Evolutionary conservation across 2,888 invertebrate genomes (phyloP).

Genomic region (Orchestes rusci): DNA sequence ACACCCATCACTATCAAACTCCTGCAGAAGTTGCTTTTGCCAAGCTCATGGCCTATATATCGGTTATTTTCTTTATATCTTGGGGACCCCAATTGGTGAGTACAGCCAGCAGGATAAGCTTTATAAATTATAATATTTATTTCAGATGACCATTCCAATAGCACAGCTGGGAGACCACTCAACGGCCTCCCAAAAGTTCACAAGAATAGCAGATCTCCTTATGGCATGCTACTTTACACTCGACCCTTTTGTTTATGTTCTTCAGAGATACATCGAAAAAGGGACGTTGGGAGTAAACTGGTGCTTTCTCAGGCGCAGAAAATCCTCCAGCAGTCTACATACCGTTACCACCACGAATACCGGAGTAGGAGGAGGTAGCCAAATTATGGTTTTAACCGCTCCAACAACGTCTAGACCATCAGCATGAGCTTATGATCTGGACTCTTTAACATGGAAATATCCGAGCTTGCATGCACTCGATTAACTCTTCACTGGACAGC

Average conservation of each 20-base stretch:
- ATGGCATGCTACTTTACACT: slow-evolving; percentile 76
- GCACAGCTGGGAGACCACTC: slow-evolving; percentile 45
- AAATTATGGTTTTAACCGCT: slow-evolving; percentile 30
- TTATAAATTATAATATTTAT: slow-evolving; percentile 3
- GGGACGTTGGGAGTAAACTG: slow-evolving; percentile 30
- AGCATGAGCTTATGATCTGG: background rate
- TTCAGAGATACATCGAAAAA: slow-evolving; percentile 53
- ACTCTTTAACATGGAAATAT: background rate
- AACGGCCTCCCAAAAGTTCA: slow-evolving; percentile 44
- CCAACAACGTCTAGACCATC: slow-evolving; percentile 29
- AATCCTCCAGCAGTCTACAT: slow-evolving; percentile 28
- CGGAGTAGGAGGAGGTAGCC: slow-evolving; percentile 27
- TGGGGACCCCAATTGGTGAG: slow-evolving; percentile 85
- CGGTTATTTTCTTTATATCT: slow-evolving; percentile 74
- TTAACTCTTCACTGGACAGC: background rate
- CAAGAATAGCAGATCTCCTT: slow-evolving; percentile 61
- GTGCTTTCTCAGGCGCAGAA: slow-evolving; percentile 27
- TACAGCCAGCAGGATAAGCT: background rate
- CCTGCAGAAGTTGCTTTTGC: slow-evolving; percentile 81
- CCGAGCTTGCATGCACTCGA: background rate
- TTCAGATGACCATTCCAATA: slow-evolving; percentile 59
- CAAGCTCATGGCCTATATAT: slow-evolving; percentile 74
- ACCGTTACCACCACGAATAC: slow-evolving; percentile 25
- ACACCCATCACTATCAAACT: slow-evolving; percentile 49
- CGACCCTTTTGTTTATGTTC: slow-evolving; percentile 77